Conservation (phyloP, 2,113 vertebrate genomes). For the Oryzias celebensis region DNA sequence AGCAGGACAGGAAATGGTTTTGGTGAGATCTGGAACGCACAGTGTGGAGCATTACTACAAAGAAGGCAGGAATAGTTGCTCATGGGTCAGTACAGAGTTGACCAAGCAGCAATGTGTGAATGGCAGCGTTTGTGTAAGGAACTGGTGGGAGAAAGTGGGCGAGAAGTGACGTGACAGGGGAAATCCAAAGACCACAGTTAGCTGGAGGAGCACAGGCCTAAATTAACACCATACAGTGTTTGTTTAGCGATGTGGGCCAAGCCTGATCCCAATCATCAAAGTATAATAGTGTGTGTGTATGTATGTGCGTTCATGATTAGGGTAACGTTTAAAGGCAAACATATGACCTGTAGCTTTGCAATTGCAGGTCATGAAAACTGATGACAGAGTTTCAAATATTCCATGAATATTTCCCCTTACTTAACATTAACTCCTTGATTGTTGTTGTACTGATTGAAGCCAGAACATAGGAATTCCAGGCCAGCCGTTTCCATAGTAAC, state of each 20-base stretch:
- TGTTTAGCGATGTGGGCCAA: constrained; percentile 58
- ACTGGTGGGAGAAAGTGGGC: constrained; percentile 28
- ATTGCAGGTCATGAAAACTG: constrained; percentile 47
- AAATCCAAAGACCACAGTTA: constrained; percentile 12
- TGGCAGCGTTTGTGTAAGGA: constrained; percentile 56
- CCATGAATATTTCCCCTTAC: constrained; percentile 18
- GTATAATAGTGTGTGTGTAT: constrained; percentile 18
- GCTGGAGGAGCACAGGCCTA: constrained; percentile 37
- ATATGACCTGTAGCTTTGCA: constrained; percentile 46
- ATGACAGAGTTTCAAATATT: constrained; percentile 39
- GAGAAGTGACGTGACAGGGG: constrained; percentile 29
- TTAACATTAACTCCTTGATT: constrained; percentile 9
- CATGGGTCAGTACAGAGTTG: constrained; percentile 45
- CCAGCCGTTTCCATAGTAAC: too few relatives aligned
- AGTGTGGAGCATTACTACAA: constrained; percentile 18
- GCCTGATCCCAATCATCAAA: constrained; percentile 37
- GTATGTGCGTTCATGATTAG: constrained; percentile 30
- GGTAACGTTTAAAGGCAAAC: constrained; percentile 62
- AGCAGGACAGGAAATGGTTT: constrained; percentile 70
- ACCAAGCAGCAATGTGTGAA: constrained; percentile 44
- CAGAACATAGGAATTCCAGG: too few relatives aligned
- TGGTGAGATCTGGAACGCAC: constrained; percentile 58
- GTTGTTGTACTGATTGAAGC: constrained; percentile 6
- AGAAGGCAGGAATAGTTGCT: constrained; percentile 43
- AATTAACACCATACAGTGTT: constrained; percentile 58